Base-by-base conservation (phyloP, 2,888 invertebrate genomes). In the Pardosa pseudoannulata region DNA sequence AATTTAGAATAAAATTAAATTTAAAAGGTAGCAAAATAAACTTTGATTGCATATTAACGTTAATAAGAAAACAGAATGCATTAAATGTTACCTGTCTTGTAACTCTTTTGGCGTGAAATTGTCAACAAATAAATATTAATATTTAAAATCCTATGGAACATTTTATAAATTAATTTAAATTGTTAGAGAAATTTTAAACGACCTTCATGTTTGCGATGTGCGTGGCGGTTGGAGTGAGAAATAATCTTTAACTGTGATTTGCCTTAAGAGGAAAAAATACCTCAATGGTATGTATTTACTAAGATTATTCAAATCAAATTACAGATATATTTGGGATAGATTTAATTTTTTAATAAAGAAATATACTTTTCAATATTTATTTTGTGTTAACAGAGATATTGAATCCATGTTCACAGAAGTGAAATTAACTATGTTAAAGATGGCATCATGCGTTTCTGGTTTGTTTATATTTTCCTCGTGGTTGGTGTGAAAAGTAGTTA, bases 401-500 rank as follows among this genome's bases (percentile, higher is more conserved):
- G n/a, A n/a, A n/a, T n/a, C n/a, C n/a, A n/a, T n/a, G n/a, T n/a
- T n/a, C n/a, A n/a, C n/a, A n/a, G n/a, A n/a, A n/a, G n/a, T n/a
- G 46, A 16, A 65, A 29, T 65, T 62, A 65, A 65, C 65, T 65
- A 19, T n/a, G 29, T 16, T 16, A 46, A 46, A 46, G 46, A 46
- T 46, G 46, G 46, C 46, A 2, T 2, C 46, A 46, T 13, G 7
- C 16, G 46, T 2, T 46, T 36, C 11, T 16, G 9, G 16, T 46
- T 36, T 46, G 46, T 46, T 46, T 46, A 46, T 16, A 16, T 46
- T 46, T 46, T 13, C 36, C 36, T 7, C 36, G 36, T 36, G 5
- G 36, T 36, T 36, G 5, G 9, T n/a, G n/a, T n/a, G n/a, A n/a
- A n/a, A n/a, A 91, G 13, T 67, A 2, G 16, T 29, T 5, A 79